phyloP scores from a whole-genome alignment of 2,888 invertebrate genomes.

The Hirtodrosophila histrioides region DNA sequence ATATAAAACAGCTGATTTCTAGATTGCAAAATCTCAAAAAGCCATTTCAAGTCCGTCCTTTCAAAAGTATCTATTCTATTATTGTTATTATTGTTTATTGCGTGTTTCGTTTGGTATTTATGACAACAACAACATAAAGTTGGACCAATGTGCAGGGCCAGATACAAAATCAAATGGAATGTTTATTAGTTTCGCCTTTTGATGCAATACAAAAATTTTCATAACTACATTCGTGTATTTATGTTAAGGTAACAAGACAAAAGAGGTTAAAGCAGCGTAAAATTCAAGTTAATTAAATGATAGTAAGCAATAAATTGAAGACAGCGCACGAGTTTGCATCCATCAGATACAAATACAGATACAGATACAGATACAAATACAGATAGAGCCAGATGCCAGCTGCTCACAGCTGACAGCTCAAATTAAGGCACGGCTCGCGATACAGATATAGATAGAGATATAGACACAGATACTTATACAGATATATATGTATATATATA shows the following conservation, averaged over 20 bases:
- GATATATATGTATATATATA: conserved; percentile 14
- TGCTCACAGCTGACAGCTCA: conserved; percentile 28
- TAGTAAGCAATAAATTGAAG: conserved; percentile 48
- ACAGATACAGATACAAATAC: conserved; percentile 15
- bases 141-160: background rate
- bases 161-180: conserved; percentile 17
- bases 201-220: conserved; percentile 12
- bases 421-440: conserved; percentile 18
- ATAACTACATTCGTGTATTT: conserved; percentile 37
- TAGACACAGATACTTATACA: conserved; percentile 9
- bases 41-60: too few species aligned
- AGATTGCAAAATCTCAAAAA: too few species aligned
- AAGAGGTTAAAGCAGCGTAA: conserved; percentile 52
- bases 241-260: conserved; percentile 64
- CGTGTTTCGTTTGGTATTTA: too few species aligned
- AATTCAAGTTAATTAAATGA: conserved; percentile 74
- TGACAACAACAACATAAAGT: too few species aligned
- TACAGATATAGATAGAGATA: conserved; percentile 21
- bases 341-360: conserved; percentile 6
- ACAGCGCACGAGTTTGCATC: background rate
- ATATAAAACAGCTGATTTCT: too few species aligned
- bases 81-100: too few species aligned
- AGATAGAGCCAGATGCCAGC: conserved; percentile 24
- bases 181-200: conserved; percentile 35
- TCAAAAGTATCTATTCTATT: too few species aligned